phyloP scores from a whole-genome alignment of 2,888 invertebrate genomes.

The Aspidiotus destructor region DNA sequence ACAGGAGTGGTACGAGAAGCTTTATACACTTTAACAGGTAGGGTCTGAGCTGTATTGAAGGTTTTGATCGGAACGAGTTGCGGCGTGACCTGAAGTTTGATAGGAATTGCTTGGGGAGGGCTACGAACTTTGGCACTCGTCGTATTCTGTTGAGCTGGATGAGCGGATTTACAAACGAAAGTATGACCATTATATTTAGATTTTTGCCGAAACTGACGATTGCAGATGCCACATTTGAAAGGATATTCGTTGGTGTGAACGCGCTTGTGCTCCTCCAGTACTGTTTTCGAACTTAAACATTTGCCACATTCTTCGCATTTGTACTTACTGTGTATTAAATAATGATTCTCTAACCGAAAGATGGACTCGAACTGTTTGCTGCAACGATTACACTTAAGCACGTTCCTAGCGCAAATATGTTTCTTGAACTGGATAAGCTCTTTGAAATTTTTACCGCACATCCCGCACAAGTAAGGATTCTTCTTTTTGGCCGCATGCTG shows the following conservation, averaged over 20 bases:
- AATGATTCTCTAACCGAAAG: constrained; percentile 22
- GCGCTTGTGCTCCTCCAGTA: constrained; percentile 25
- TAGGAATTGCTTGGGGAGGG: too few relatives aligned
- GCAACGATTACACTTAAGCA: constrained; percentile 21
- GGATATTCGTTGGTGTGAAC: constrained; percentile 28
- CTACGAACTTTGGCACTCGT: too few relatives aligned
- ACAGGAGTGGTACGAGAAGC: too few relatives aligned
- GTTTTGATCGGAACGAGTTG: too few relatives aligned
- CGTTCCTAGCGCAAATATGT: constrained; percentile 27
- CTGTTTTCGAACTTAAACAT: constrained; percentile 25
- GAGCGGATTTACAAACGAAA: constrained; percentile 15
- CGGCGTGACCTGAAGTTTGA: too few relatives aligned
- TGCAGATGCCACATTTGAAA: constrained; percentile 18
- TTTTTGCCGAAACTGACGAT: constrained; percentile 25
- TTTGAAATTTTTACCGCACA: constrained; percentile 32
- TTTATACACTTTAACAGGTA: too few relatives aligned
- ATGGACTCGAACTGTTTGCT: constrained; percentile 29
- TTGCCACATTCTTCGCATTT: constrained; percentile 27
- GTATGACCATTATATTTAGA: constrained; percentile 25
- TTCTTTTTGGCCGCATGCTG: constrained; percentile 22
- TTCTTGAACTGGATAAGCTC: constrained; percentile 27
- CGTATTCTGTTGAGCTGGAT: too few relatives aligned
- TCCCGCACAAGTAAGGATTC: constrained; percentile 26
- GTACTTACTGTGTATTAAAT: constrained; percentile 20
- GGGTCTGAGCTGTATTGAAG: too few relatives aligned